Evolutionary conservation across 2,113 vertebrate species (phyloP).

Genomic region (Boleophthalmus pectinirostris): DNA sequence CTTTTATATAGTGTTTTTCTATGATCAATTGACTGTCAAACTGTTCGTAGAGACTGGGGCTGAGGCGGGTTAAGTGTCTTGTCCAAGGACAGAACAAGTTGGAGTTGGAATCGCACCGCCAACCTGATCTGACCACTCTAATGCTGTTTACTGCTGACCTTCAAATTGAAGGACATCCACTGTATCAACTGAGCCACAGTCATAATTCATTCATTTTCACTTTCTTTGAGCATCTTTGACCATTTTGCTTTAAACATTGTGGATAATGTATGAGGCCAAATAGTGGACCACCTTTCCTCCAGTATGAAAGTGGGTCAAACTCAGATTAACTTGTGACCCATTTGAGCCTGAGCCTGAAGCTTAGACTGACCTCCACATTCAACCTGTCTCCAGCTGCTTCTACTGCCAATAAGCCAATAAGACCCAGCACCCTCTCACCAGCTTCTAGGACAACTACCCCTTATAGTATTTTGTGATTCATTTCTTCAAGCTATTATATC

Average conservation of each 20-base stretch:
- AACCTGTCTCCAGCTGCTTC: slow-evolving; percentile 42
- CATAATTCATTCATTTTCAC: background rate
- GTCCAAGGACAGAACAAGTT: no score
- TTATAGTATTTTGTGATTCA: slow-evolving; percentile 26
- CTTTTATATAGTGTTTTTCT: no score
- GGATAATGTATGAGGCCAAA: slow-evolving; percentile 9
- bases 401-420: slow-evolving; percentile 54
- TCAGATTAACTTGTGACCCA: slow-evolving; percentile 53
- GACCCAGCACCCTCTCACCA: slow-evolving; percentile 45
- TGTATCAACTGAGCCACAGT: background rate
- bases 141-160: no score
- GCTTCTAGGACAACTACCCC: slow-evolving; percentile 18
- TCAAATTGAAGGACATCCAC: no score
- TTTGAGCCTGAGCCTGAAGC: slow-evolving; percentile 39
- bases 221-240: background rate
- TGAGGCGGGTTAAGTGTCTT: no score
- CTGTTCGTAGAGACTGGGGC: no score
- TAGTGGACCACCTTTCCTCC: slow-evolving; percentile 22
- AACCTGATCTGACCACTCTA: no score
- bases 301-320: slow-evolving; percentile 53
- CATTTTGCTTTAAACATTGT: background rate
- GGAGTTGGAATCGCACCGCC: no score
- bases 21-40: no score
- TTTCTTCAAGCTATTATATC: background rate
- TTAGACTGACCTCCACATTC: slow-evolving; percentile 46